A percentile compares a stretch with the other conserved stretches of the same genome.
Conservation (phyloP, 2,888 invertebrate genomes). For the Melieria omissa region DNA sequence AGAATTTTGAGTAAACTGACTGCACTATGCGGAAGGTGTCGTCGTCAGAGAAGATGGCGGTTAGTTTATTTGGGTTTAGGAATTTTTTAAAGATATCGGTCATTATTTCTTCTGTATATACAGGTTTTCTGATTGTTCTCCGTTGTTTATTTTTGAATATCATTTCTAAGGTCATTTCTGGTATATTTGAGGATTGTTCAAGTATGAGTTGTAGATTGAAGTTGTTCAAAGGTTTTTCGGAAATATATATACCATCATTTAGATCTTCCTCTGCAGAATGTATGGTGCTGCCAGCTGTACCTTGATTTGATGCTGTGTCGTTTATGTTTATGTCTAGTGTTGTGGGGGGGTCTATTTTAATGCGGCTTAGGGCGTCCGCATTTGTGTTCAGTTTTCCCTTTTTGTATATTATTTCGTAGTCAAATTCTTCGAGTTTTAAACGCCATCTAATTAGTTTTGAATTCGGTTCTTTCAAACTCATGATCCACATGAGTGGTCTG, state of each 20-base stretch:
- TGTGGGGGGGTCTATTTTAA: too few species aligned
- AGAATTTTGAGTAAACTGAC: not conserved
- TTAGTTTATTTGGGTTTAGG: not conserved
- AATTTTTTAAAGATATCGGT: slow-evolving; percentile 4
- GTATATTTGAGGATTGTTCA: not conserved
- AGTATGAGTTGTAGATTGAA: not conserved
- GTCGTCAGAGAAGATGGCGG: not conserved
- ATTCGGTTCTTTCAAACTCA: slow-evolving; percentile 55
- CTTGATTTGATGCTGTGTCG: too few species aligned
- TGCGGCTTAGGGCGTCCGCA: slow-evolving; percentile 37
- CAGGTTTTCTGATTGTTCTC: not conserved
- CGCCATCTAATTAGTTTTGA: slow-evolving; percentile 30
- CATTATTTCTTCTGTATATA: not conserved
- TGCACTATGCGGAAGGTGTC: not conserved
- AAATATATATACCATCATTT: not conserved
- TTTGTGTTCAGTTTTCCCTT: slow-evolving; percentile 20
- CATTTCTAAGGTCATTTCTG: not conserved
- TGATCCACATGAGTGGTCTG: slow-evolving; percentile 11
- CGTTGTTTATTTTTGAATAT: slow-evolving; percentile 6
- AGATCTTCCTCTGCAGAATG: not conserved
- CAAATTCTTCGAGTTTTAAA: slow-evolving; percentile 30
- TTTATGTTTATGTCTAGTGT: too few species aligned
- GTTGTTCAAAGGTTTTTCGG: not conserved
- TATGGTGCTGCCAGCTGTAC: too few species aligned
- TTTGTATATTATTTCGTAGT: slow-evolving; percentile 23